These are phyloP conservation scores for Bombus sibiricus DNA, from an alignment of 1,140 invertebrate species.

Conservation along the genomic window DNA sequence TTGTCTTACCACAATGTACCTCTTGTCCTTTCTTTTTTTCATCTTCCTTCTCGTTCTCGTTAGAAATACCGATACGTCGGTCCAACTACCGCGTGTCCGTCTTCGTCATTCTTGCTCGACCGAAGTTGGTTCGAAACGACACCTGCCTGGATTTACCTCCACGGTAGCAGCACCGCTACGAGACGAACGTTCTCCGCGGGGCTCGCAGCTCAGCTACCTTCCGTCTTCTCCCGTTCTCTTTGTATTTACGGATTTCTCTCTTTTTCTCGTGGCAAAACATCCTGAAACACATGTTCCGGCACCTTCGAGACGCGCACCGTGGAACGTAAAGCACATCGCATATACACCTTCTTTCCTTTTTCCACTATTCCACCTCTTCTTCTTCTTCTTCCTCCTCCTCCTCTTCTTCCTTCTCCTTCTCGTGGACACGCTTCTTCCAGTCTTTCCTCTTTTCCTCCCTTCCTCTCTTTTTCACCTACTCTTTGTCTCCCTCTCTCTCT, in stretches of 20 bases:
- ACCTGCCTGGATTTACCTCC: conserved; percentile 47
- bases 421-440: not conserved
- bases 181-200: not conserved
- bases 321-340: conserved; percentile 52
- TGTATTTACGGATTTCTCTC: conserved; percentile 28
- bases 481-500: not conserved
- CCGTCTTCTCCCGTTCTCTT: not conserved
- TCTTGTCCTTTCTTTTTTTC: conserved; percentile 10
- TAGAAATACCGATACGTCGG: conserved; percentile 63
- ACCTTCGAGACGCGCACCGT: conserved; percentile 59
- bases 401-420: not conserved
- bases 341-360: not conserved
- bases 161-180: not conserved
- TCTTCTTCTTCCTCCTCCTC: not conserved
- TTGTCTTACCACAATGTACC: conserved; percentile 41
- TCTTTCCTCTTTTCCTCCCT: not conserved
- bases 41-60: conserved; percentile 16
- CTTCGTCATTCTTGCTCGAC: conserved; percentile 48
- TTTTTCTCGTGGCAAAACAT: conserved; percentile 62
- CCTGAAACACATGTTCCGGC: conserved; percentile 70
- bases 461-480: not conserved
- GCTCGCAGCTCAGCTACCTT: not conserved
- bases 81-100: conserved; percentile 44
- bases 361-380: not conserved
- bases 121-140: conserved; percentile 43